Conservation (phyloP, 2,888 invertebrate species). For the Apodemia duryi region DNA sequence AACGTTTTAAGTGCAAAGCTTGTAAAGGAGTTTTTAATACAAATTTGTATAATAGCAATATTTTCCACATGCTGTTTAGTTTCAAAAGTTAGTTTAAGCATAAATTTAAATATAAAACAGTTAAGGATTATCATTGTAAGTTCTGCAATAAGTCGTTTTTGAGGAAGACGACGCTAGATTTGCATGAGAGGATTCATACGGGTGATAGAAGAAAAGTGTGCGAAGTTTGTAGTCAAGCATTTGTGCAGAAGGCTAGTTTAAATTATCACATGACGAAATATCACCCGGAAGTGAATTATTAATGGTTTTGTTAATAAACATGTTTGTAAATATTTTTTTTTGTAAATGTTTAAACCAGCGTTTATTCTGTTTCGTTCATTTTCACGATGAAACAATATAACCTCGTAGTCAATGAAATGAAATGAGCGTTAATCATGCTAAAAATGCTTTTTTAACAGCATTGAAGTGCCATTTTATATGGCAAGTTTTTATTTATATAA, state of each 20-base stretch:
- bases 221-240: slow-evolving; percentile 57
- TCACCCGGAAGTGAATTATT: slow-evolving; percentile 62
- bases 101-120: slow-evolving; percentile 60
- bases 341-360: no score
- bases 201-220: slow-evolving; percentile 60
- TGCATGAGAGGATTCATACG: slow-evolving; percentile 64
- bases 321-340: no score
- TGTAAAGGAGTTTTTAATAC: slow-evolving; percentile 56
- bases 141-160: slow-evolving; percentile 66
- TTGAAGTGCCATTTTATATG: no score
- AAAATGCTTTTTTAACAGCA: no score
- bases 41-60: slow-evolving; percentile 52
- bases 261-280: slow-evolving; percentile 69
- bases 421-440: no score
- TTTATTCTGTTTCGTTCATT: no score
- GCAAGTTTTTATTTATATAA: no score
- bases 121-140: slow-evolving; percentile 60
- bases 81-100: slow-evolving; percentile 53
- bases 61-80: slow-evolving; percentile 60
- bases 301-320: slow-evolving; percentile 17
- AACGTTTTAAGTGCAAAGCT: slow-evolving; percentile 57
- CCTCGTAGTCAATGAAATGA: no score
- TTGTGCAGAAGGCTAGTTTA: slow-evolving; percentile 66
- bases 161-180: slow-evolving; percentile 48
- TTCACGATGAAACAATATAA: no score